Evolutionary conservation across 2,888 invertebrate genomes (phyloP).

Genomic region (Lycaena phlaeas): DNA sequence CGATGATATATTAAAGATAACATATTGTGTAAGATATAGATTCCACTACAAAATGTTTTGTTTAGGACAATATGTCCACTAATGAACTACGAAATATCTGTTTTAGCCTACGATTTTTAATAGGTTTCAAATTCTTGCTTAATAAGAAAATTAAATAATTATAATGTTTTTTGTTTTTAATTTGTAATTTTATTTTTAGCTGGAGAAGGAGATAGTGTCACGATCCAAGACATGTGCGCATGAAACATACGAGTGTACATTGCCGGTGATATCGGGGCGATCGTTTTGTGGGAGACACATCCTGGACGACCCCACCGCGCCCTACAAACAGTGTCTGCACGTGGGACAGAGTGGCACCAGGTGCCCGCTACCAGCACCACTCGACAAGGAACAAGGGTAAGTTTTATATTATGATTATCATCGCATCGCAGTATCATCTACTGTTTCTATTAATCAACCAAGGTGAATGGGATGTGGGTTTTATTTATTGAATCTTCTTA

Average conservation of each 20-base stretch:
- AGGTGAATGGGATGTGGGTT: too few relatives aligned
- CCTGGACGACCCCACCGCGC: slow-evolving; percentile 84
- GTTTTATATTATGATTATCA: too few relatives aligned
- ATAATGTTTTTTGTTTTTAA: too few relatives aligned
- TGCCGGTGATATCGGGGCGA: slow-evolving; percentile 79
- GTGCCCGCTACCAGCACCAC: slow-evolving; percentile 84
- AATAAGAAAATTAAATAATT: too few relatives aligned
- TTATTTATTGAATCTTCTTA: too few relatives aligned
- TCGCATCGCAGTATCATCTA: neutral
- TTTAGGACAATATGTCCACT: too few relatives aligned
- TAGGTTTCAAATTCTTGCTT: too few relatives aligned
- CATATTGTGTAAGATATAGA: too few relatives aligned
- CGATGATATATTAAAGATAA: too few relatives aligned
- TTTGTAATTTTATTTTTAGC: slow-evolving; percentile 43
- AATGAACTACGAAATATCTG: too few relatives aligned
- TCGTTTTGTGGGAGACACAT: slow-evolving; percentile 88
- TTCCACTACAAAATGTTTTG: too few relatives aligned
- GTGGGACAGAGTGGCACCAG: slow-evolving; percentile 78
- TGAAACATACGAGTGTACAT: slow-evolving; percentile 77
- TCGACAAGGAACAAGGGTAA: slow-evolving; percentile 40
- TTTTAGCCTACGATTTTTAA: too few relatives aligned
- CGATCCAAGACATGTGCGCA: slow-evolving; percentile 76
- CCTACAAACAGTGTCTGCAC: slow-evolving; percentile 86
- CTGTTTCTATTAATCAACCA: neutral
- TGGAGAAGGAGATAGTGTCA: slow-evolving; percentile 75